These are phyloP conservation scores for Stenodera caucasica DNA, from an alignment of 2,888 invertebrate genomes.

Conservation along the genomic window DNA sequence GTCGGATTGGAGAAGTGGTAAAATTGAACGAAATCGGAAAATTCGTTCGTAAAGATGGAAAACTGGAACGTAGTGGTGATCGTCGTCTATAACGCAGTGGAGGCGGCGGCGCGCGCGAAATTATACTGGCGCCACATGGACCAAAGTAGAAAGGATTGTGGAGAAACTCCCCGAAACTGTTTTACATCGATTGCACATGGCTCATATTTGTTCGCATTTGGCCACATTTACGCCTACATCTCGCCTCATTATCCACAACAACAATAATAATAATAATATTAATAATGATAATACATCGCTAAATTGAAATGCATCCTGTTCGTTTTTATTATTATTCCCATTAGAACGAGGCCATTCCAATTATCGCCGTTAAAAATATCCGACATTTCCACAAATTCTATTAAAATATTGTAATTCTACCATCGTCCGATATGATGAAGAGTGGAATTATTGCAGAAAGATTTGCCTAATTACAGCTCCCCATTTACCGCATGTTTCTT, in stretches of 20 bases:
- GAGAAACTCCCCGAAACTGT: conserved; percentile 23
- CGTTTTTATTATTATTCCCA: neutral
- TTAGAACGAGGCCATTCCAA: neutral
- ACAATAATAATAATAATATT: neutral
- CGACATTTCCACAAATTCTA: too few relatives aligned
- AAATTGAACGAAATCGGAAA: neutral
- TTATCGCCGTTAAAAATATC: neutral
- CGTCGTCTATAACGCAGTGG: conserved; percentile 3
- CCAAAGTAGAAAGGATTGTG: conserved; percentile 26
- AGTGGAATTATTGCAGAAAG: neutral
- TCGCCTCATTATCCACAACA: neutral
- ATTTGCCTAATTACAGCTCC: neutral
- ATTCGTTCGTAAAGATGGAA: neutral
- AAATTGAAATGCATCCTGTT: neutral
- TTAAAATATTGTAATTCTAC: too few relatives aligned
- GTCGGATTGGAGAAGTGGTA: too few relatives aligned
- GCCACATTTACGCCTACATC: neutral
- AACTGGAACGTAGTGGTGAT: conserved; percentile 17
- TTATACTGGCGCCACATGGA: conserved; percentile 48
- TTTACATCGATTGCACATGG: conserved; percentile 32
- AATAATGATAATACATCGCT: neutral
- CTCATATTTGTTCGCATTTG: conserved; percentile 17
- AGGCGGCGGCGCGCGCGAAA: conserved; percentile 35
- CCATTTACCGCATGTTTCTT: neutral
- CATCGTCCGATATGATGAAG: neutral